Evolutionary conservation across 2,797 vertebrate genomes (phyloP).

Genomic region (Thalassophryne amazonica): DNA sequence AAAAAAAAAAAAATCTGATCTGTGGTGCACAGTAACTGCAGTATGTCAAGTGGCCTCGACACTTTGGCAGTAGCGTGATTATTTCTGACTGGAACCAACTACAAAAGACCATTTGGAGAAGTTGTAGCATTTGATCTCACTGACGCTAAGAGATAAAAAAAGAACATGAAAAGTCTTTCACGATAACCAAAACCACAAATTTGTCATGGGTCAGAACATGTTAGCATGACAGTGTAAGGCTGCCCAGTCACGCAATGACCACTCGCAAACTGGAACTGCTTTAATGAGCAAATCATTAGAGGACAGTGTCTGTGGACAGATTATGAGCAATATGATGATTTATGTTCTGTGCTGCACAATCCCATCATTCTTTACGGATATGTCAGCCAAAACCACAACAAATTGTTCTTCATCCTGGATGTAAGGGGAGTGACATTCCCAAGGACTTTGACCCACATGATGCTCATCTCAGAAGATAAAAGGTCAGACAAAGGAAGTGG

Average conservation of each 20-base stretch:
- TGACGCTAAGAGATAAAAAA: constrained; percentile 20
- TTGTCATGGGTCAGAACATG: constrained; percentile 40
- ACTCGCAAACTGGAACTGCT: constrained; percentile 17
- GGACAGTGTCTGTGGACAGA: constrained; percentile 31
- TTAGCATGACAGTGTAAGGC: constrained; percentile 29
- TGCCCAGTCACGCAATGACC: constrained; percentile 37
- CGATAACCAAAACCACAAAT: constrained; percentile 20
- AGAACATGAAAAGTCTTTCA: constrained; percentile 5
- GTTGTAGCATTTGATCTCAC: constrained; percentile 18
- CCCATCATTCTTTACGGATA: constrained; percentile 41
- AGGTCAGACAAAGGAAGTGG: constrained; percentile 17
- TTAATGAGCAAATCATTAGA: constrained; percentile 40
- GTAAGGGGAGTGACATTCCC: constrained; percentile 30
- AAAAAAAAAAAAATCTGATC: too few species aligned
- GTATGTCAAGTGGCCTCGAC: not conserved
- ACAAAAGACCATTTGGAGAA: constrained; percentile 10
- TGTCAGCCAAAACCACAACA: constrained; percentile 33
- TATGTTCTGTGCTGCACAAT: constrained; percentile 30
- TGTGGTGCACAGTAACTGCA: not conserved
- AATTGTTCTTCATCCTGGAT: constrained; percentile 37
- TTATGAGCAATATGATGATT: constrained; percentile 43
- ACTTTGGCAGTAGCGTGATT: constrained; percentile 17
- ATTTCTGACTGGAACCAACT: constrained; percentile 15
- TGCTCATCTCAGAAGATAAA: constrained; percentile 17
- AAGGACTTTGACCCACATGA: constrained; percentile 16